phyloP scores from a whole-genome alignment of 1,140 invertebrate genomes.

The Aricia agestis region DNA sequence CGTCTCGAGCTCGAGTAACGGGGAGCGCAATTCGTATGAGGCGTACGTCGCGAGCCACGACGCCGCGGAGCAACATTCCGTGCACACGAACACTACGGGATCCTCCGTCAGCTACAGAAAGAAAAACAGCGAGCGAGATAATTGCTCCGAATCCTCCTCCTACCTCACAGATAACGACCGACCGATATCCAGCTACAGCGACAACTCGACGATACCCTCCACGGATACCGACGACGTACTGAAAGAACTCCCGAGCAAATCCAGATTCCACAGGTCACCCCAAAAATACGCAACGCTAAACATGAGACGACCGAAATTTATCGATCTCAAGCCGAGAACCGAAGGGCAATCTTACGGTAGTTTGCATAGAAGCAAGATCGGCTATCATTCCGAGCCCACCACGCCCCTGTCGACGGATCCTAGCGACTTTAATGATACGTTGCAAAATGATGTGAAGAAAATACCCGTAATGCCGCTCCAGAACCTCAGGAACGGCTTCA shows the following conservation, averaged over 20 bases:
- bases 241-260: conserved; percentile 69
- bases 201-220: conserved; percentile 72
- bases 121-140: conserved; percentile 67
- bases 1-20: conserved; percentile 55
- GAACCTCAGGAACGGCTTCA: conserved; percentile 63
- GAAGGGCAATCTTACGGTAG: conserved; percentile 68
- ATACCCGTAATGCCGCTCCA: conserved; percentile 65
- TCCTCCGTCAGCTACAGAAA: conserved; percentile 64
- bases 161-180: conserved; percentile 69
- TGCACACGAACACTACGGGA: conserved; percentile 57
- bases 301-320: conserved; percentile 68
- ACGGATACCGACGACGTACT: conserved; percentile 72
- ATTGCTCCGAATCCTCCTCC: conserved; percentile 70
- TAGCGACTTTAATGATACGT: conserved; percentile 44
- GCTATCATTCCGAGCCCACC: conserved; percentile 72
- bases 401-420: conserved; percentile 58
- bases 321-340: conserved; percentile 60
- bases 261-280: conserved; percentile 69
- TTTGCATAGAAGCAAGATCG: conserved; percentile 64
- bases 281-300: conserved; percentile 74
- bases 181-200: conserved; percentile 70
- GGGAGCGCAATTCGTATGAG: conserved; percentile 55
- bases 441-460: conserved; percentile 58
- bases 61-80: conserved; percentile 64
- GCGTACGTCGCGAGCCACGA: conserved; percentile 53